phyloP scores from a whole-genome alignment of 2,797 vertebrate genomes.

The Anniella stebbinsi region DNA sequence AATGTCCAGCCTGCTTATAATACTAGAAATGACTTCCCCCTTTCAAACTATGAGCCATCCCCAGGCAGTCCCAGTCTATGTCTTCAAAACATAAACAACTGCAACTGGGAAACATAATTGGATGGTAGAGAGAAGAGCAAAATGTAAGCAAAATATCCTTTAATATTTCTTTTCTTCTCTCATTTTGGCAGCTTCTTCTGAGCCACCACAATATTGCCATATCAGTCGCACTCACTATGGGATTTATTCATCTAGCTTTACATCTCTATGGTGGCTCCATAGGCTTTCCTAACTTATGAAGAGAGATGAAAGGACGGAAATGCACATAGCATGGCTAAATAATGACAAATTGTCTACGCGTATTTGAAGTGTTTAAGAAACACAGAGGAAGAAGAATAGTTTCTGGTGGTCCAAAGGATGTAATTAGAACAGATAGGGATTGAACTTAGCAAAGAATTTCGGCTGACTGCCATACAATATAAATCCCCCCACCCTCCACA shows the following conservation, averaged over 20 bases:
- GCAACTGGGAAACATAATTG: slow-evolving; percentile 8
- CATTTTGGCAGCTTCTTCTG: slow-evolving; percentile 37
- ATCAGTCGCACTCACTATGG: slow-evolving; percentile 25
- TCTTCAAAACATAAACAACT: slow-evolving; percentile 29
- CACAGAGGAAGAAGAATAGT: slow-evolving; percentile 27
- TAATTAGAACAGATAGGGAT: slow-evolving; percentile 35
- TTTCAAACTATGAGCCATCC: slow-evolving; percentile 13
- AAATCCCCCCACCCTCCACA: not conserved
- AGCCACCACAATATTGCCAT: slow-evolving; percentile 10
- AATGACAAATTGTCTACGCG: slow-evolving; percentile 6
- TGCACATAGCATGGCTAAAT: slow-evolving; percentile 25
- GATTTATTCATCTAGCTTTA: slow-evolving; percentile 25
- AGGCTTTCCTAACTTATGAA: slow-evolving; percentile 17
- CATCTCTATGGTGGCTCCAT: slow-evolving; percentile 25
- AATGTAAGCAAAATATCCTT: slow-evolving; percentile 40
- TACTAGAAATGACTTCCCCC: not conserved
- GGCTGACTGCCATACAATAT: slow-evolving; percentile 27
- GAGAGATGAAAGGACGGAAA: slow-evolving; percentile 29
- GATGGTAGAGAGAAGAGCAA: slow-evolving; percentile 33
- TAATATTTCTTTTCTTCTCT: slow-evolving; percentile 28
- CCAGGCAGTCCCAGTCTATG: not conserved
- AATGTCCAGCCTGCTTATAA: not conserved
- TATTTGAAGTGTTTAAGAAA: slow-evolving; percentile 33
- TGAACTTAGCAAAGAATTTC: slow-evolving; percentile 28
- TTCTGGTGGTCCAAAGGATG: slow-evolving; percentile 32